phyloP scores from a whole-genome alignment of 1,140 invertebrate species.

The Frieseomelitta varia region DNA sequence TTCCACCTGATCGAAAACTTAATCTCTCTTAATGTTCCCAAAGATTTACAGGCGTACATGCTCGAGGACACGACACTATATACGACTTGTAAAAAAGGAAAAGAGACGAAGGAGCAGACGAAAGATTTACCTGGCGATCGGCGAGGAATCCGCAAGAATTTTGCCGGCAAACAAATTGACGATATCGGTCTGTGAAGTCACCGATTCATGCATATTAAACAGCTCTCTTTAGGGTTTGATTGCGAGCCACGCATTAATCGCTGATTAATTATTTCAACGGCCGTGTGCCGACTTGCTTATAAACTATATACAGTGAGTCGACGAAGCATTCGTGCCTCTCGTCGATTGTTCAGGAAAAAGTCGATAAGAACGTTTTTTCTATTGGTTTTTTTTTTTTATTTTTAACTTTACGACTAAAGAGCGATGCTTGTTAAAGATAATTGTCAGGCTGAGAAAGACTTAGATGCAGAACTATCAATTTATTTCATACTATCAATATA shows the following conservation, averaged over 20 bases:
- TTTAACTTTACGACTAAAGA: no score
- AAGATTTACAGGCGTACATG: neutral
- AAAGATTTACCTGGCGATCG: neutral
- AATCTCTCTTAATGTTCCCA: no score
- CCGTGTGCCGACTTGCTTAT: neutral
- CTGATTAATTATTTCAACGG: constrained; percentile 28
- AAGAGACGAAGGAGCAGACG: neutral
- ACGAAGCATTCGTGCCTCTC: neutral
- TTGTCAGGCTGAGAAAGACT: no score
- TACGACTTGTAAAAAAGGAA: neutral
- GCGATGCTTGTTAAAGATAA: no score
- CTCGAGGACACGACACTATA: neutral
- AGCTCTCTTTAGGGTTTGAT: neutral
- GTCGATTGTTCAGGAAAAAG: no score
- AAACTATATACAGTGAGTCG: neutral
- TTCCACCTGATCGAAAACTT: no score
- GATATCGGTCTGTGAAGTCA: constrained; percentile 15
- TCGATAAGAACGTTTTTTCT: neutral
- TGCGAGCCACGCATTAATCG: constrained; percentile 30
- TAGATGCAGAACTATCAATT: no score
- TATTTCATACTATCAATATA: no score
- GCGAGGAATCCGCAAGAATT: neutral
- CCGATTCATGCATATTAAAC: constrained; percentile 41
- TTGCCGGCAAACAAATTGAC: neutral
- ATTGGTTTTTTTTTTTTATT: neutral